phyloP scores from a whole-genome alignment of 1,140 invertebrate species.

The Euwallacea fornicatus region DNA sequence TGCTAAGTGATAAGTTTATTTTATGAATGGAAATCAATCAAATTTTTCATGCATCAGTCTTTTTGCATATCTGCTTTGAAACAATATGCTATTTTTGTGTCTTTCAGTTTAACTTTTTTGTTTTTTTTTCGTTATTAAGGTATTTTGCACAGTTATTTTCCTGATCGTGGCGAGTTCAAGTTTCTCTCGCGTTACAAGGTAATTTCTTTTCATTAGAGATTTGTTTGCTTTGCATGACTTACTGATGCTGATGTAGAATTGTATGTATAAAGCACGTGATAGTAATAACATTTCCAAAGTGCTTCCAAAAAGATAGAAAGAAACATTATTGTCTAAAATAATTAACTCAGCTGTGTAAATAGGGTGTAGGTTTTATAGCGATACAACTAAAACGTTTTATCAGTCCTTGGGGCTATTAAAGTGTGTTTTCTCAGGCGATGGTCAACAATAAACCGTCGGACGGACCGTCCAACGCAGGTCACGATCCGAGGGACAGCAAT shows the following conservation, averaged over 20 bases:
- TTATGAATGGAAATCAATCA: not conserved
- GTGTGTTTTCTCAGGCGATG: slow-evolving; percentile 42
- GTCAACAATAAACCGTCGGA: slow-evolving; percentile 42
- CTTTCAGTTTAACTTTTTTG: not conserved
- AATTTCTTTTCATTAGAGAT: slow-evolving; percentile 39
- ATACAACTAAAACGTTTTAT: no score
- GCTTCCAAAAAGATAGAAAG: no score
- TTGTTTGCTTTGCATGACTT: slow-evolving; percentile 17
- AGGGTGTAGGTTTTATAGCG: slow-evolving; percentile 15
- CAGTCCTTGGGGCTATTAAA: not conserved
- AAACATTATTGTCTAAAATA: no score
- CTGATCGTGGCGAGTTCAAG: slow-evolving; percentile 49
- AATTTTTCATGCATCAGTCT: slow-evolving; percentile 7
- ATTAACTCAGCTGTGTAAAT: not conserved
- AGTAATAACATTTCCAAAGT: no score
- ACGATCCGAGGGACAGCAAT: slow-evolving; percentile 47
- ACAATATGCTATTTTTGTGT: not conserved
- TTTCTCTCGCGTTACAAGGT: slow-evolving; percentile 51
- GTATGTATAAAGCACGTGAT: no score
- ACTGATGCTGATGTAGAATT: no score
- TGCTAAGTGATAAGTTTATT: not conserved
- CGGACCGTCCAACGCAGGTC: slow-evolving; percentile 37
- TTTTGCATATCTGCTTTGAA: not conserved
- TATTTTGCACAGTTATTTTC: slow-evolving; percentile 51
- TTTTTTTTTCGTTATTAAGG: slow-evolving; percentile 43